Evolutionary conservation across 2,113 vertebrate species (phyloP).

Genomic region (Thamnaconus septentrionalis): DNA sequence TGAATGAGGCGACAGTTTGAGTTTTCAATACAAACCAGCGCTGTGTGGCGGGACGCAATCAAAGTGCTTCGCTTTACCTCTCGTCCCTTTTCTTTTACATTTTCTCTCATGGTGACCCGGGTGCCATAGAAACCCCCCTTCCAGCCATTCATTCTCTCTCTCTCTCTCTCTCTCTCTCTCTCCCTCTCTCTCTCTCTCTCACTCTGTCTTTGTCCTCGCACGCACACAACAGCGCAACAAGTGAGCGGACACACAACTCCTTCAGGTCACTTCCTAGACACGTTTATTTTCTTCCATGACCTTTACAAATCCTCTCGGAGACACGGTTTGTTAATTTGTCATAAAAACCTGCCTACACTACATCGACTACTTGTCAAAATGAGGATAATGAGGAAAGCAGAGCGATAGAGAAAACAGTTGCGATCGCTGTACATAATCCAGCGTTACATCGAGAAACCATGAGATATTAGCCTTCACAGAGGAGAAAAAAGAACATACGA

Average conservation of each 20-base stretch:
- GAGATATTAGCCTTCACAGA: conserved; percentile 8
- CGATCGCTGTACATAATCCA: conserved; percentile 6
- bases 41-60: too few species aligned
- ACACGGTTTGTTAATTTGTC: conserved; percentile 55
- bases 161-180: background rate
- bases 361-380: conserved; percentile 51
- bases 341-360: conserved; percentile 60
- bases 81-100: conserved; percentile 40
- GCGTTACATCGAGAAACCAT: conserved; percentile 7
- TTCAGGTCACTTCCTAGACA: conserved; percentile 43
- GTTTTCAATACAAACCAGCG: too few species aligned
- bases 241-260: conserved; percentile 29
- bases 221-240: conserved; percentile 14
- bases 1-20: too few species aligned
- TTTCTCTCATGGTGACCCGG: conserved; percentile 26
- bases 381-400: conserved; percentile 8
- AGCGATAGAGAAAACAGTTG: conserved; percentile 19
- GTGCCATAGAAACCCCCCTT: conserved; percentile 69
- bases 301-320: conserved; percentile 59
- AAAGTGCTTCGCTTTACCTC: conserved; percentile 4
- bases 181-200: background rate
- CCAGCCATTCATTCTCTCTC: conserved; percentile 10
- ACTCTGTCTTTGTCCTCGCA: background rate
- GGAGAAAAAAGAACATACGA: conserved; percentile 20
- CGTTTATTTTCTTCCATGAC: conserved; percentile 67